Conservation (phyloP, 2,888 invertebrate species). For the Platerodrilus igneus region DNA sequence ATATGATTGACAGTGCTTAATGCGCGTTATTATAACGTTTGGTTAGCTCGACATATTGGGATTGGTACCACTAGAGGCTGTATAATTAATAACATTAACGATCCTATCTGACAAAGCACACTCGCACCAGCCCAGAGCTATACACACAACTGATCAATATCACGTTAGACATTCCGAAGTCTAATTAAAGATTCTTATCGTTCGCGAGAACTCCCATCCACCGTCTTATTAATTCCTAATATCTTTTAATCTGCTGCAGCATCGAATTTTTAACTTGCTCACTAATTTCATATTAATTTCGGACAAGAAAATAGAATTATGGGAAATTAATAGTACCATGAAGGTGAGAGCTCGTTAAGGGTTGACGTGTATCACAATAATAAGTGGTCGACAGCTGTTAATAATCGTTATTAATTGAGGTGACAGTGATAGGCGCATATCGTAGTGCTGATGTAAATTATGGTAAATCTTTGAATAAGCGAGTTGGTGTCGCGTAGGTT, state of each 20-base stretch:
- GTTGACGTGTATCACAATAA: constrained; percentile 11
- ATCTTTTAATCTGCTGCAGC: constrained; percentile 38
- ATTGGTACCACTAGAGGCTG: constrained; percentile 30
- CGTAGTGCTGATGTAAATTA: constrained; percentile 38
- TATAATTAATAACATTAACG: constrained; percentile 33
- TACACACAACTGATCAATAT: constrained; percentile 29
- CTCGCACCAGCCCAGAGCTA: constrained; percentile 29
- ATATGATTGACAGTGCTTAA: constrained; percentile 32
- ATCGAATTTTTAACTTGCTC: constrained; percentile 35
- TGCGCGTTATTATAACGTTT: constrained; percentile 24
- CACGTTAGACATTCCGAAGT: constrained; percentile 30
- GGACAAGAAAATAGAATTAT: not conserved
- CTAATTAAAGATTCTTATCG: constrained; percentile 33
- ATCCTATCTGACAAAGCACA: constrained; percentile 31
- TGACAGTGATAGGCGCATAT: constrained; percentile 36
- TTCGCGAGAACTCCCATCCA: constrained; percentile 42
- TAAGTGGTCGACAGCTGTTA: constrained; percentile 34
- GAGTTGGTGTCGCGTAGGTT: constrained; percentile 36
- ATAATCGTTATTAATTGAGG: constrained; percentile 37
- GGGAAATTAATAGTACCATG: constrained; percentile 3
- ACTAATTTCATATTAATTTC: constrained; percentile 4
- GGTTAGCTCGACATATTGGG: constrained; percentile 32
- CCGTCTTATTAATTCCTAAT: constrained; percentile 46
- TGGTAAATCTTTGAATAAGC: constrained; percentile 24
- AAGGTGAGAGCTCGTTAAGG: constrained; percentile 3